A percentile compares a stretch with the other conserved stretches of the same genome.
Conservation (phyloP, 2,888 invertebrate species). For the Altica lythri region DNA sequence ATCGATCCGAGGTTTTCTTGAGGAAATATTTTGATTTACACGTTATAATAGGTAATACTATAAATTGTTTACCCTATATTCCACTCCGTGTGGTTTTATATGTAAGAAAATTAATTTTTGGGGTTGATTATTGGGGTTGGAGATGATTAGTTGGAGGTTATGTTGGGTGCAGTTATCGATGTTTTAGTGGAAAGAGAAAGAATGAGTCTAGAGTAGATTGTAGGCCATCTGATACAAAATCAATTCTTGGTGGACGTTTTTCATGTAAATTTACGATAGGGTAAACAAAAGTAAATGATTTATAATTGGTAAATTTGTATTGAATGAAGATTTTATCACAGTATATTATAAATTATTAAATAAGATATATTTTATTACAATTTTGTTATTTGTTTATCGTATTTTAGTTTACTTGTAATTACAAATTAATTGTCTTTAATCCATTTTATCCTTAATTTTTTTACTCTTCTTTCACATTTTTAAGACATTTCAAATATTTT, state of each 20-base stretch:
- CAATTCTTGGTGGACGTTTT: slow-evolving; percentile 11
- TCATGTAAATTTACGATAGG: not conserved
- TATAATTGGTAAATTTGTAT: no score
- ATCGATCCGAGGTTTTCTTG: slow-evolving; percentile 28
- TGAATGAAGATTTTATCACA: no score
- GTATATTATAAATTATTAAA: no score
- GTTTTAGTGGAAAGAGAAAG: slow-evolving; percentile 23
- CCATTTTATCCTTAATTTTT: no score
- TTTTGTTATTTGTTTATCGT: not conserved
- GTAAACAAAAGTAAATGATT: no score
- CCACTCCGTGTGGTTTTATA: not conserved
- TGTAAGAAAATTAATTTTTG: no score
- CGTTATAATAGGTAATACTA: not conserved
- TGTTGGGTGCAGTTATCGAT: slow-evolving; percentile 19
- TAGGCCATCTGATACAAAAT: slow-evolving; percentile 28
- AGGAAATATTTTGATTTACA: slow-evolving; percentile 11
- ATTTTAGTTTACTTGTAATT: no score
- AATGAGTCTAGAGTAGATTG: slow-evolving; percentile 19
- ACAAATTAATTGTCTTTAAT: no score
- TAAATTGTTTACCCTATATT: not conserved
- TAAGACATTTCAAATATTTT: no score
- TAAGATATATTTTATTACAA: not conserved
- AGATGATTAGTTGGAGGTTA: slow-evolving; percentile 14
- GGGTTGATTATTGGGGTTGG: no score
- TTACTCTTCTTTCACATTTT: no score